Conservation (phyloP, 2,888 invertebrate species). For the Salticus scenicus region DNA sequence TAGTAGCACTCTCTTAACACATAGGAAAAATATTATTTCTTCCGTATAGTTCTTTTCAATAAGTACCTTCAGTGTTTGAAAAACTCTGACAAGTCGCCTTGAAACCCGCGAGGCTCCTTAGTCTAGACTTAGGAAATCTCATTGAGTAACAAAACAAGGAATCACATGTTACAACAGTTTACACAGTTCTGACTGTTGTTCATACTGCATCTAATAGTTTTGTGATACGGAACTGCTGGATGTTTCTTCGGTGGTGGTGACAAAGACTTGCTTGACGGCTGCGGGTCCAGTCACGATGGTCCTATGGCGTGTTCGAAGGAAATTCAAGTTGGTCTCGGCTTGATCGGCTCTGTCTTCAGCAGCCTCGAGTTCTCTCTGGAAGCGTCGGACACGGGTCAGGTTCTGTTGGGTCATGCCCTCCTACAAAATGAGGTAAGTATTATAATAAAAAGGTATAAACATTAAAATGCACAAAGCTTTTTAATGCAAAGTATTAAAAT, state of each 20-base stretch:
- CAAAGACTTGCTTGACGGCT: conserved; percentile 53
- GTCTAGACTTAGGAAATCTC: background rate
- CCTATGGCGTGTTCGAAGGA: conserved; percentile 98
- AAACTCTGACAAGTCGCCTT: too few species aligned
- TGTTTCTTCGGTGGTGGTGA: conserved; percentile 64
- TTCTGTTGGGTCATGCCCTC: conserved; percentile 94
- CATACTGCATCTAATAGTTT: background rate
- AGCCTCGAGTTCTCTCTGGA: conserved; percentile 98
- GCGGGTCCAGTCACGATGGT: conserved; percentile 67
- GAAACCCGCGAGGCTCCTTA: background rate
- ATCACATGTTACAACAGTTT: conserved; percentile 9
- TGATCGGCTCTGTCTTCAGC: conserved; percentile 97
- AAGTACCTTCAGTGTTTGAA: too few species aligned
- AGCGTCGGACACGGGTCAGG: conserved; percentile 96
- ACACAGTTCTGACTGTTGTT: background rate
- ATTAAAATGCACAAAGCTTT: too few species aligned
- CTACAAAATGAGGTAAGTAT: conserved; percentile 79
- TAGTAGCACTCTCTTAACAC: too few species aligned
- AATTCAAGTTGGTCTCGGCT: conserved; percentile 93
- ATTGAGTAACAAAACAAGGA: background rate
- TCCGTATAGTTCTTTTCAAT: too few species aligned
- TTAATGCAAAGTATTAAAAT: too few species aligned
- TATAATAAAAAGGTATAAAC: too few species aligned
- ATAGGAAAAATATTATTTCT: too few species aligned
- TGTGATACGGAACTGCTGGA: conserved; percentile 28